Evolutionary conservation across 2,113 vertebrate species (phyloP), one percentile per base, ranked within the genome.

Genomic region (Amia ocellicauda): DNA sequence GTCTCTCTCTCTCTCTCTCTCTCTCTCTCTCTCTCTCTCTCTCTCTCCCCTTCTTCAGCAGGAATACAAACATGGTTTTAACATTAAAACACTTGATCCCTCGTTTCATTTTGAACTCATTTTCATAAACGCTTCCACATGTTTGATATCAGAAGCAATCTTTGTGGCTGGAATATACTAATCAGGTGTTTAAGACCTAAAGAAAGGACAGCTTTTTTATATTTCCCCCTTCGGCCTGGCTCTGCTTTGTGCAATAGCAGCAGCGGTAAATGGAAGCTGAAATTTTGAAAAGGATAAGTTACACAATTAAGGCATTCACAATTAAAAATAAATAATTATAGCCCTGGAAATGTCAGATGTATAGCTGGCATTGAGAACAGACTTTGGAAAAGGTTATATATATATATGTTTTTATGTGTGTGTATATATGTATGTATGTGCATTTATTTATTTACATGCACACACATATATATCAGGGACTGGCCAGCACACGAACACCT

Each of bases 11-110:
- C 58, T 56, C 31, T n/a, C 16, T 43, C 27, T 52, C 64, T 31
- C 17, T 52, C 41, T 17, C 45, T 60, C 62, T 54, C 63, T 53
- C 43, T 45, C 41, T 36, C 8, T 7, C 36, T 4, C 3, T 20
- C 55, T 20, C 24, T 26, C 22, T 62, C 60, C 36, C 47, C 41
- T 61, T 36, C 26, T 67, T 64, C 31, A 60, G 28, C 49, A 51
- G 59, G 17, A 71, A 64, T 64, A 60, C 68, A 68, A 71, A 50
- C 53, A 66, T 41, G 62, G 60, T 60, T 65, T 59, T 70, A 63
- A 54, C 55, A 31, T 58, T 58, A 60, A 71, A 65, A 73, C 64
- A 62, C 64, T 62, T 63, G 62, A 70, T 70, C 58, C 41, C 54
- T 13, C 22, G 62, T 70, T 67, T 69, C 52, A 51, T 58, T 64